Base-by-base conservation (phyloP, 1,140 invertebrate species). In the Druon quercuslanigerum region DNA sequence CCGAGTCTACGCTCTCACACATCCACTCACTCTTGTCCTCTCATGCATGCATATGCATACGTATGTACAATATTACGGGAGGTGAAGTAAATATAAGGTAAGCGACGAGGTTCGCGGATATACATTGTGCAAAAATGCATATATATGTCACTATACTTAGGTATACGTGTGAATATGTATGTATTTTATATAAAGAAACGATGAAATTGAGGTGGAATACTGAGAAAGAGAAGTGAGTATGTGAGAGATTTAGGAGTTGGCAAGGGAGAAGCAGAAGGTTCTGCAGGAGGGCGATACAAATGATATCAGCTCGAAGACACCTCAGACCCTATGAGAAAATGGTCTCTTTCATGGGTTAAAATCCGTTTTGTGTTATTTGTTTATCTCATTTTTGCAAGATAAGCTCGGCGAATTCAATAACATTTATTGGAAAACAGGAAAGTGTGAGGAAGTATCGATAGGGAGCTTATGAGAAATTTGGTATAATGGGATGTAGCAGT, bases 301-400 rank as follows among this genome's bases (percentile, higher is more conserved):
- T 66, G 60, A 66, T 66, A 66, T 66, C 60, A 66, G 60, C 60
- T 66, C 60, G 4, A 66, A 66, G 25, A 66, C 60, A 46, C 60
- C 60, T 66, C 60, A 40, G 17, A 66, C 60, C 60, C 25, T 16
- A 16, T 6, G 60, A 66, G 40, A 66, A 66, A 66, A 66, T 33
- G 8, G 7, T 66, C 33, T 33, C 40, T 20, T 66, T 66, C 33
- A 66, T 66, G 40, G 60, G 60, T 66, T 66, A n/a, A 66, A 46
- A 66, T 66, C 60, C 60, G 60, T 66, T 66, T 66, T 66, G 60
- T 40, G 25, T 66, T 40, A 66, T 33, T 66, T 66, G 60, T 40
- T 66, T 66, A 66, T 66, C 60, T 40, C 13, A 33, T 66, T 40
- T 40, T 66, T 66, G 14, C 4, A 8, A 66, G 60, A 66, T 66